Conservation (phyloP, 2,888 invertebrate species). For the Sesia bembeciformis region DNA sequence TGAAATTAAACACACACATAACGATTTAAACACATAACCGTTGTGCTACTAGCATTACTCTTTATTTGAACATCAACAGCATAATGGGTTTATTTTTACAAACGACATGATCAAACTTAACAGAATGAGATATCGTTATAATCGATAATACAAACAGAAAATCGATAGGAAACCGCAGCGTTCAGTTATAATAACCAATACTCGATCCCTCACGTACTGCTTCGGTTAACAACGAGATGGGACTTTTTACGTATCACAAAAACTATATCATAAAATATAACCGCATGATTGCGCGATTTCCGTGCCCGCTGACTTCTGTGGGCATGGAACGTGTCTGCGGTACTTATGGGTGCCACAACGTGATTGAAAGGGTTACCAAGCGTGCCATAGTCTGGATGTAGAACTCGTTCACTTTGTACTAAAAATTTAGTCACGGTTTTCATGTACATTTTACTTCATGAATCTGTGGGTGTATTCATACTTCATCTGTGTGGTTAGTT, state of each 20-base stretch:
- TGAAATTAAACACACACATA: no score
- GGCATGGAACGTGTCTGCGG: not conserved
- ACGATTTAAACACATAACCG: no score
- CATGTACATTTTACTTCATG: no score
- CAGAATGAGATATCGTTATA: not conserved
- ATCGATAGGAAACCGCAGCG: conserved; percentile 1
- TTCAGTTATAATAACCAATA: not conserved
- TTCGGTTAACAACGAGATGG: conserved; percentile 45
- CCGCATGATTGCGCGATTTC: conserved; percentile 50
- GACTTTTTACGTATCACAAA: conserved; percentile 48
- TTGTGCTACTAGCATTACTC: no score
- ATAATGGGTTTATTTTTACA: not conserved
- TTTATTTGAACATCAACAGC: no score
- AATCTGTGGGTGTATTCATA: no score
- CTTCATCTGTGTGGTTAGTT: no score
- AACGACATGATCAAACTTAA: conserved; percentile 1
- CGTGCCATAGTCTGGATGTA: no score
- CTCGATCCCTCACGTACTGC: conserved; percentile 35
- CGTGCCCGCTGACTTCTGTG: conserved; percentile 5
- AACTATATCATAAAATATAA: conserved; percentile 46
- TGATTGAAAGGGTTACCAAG: no score
- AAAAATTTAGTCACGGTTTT: no score
- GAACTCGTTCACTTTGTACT: no score
- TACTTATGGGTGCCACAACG: not conserved
- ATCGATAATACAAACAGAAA: not conserved